A percentile compares a stretch with the other conserved stretches of the same genome.
phyloP scores from a whole-genome alignment of 2,113 vertebrate genomes.

The Micronisus gabar region DNA sequence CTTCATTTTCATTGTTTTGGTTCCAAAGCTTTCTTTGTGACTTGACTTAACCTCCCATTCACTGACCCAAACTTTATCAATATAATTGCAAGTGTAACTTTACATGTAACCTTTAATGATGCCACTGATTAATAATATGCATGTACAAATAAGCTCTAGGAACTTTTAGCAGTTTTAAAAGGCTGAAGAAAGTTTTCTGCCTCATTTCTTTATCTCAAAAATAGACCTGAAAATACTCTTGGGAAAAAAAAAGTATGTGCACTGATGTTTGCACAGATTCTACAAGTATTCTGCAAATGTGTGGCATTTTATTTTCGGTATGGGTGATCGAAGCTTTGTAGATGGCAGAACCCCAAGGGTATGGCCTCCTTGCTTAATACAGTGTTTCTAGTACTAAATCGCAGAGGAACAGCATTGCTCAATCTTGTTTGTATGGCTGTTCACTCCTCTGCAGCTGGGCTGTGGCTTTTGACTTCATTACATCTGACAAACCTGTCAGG shows the following conservation, averaged over 20 bases:
- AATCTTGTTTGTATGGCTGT: not conserved
- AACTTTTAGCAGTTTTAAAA: not conserved
- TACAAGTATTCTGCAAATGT: not conserved
- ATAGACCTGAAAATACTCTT: not conserved
- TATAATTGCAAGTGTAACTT: not conserved
- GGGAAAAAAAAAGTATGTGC: not conserved
- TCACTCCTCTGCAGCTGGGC: not conserved
- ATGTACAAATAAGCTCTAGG: not conserved
- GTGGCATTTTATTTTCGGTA: not conserved
- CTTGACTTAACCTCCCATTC: not conserved
- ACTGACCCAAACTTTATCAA: not conserved
- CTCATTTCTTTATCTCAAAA: not conserved
- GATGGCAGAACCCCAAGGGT: not conserved
- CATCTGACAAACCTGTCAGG: not conserved
- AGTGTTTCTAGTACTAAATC: not conserved
- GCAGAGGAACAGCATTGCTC: not conserved
- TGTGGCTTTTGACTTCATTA: not conserved
- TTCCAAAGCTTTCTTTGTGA: not conserved
- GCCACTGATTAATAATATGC: not conserved
- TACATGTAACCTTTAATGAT: not conserved
- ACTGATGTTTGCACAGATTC: not conserved
- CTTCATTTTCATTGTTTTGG: not conserved
- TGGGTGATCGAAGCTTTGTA: rapidly evolving
- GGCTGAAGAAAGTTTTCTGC: not conserved
- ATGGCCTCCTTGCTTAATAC: not conserved